phyloP scores from a whole-genome alignment of 2,113 vertebrate species.

The Psittacus erithacus region DNA sequence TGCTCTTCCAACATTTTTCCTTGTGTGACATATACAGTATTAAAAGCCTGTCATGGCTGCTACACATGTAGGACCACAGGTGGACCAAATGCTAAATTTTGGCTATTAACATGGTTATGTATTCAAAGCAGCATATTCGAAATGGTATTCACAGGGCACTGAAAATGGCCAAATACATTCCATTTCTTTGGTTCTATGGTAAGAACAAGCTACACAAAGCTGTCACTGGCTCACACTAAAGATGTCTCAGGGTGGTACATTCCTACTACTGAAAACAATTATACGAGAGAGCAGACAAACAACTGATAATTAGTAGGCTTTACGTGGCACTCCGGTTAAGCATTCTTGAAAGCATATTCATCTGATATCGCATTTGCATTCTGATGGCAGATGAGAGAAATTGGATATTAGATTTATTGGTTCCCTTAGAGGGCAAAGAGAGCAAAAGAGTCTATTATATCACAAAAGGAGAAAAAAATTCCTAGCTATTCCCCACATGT shows the following conservation, averaged over 20 bases:
- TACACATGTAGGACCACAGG: accelerated
- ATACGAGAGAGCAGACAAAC: background rate
- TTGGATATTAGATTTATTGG: background rate
- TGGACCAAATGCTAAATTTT: background rate
- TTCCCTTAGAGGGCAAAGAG: background rate
- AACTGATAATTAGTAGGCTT: constrained; percentile 36
- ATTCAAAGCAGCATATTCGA: background rate
- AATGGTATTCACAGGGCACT: accelerated
- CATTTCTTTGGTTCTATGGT: background rate
- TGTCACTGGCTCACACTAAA: background rate
- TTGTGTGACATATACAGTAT: accelerated
- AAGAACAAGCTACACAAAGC: background rate
- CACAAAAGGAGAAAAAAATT: background rate
- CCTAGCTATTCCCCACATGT: background rate
- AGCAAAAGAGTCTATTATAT: constrained; percentile 2
- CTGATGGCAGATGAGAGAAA: constrained; percentile 18
- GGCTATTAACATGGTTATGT: background rate
- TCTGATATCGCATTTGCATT: background rate
- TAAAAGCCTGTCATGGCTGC: background rate
- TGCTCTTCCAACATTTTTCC: background rate
- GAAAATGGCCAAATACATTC: accelerated
- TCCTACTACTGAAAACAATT: constrained; percentile 2
- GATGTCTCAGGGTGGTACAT: background rate
- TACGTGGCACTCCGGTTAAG: constrained; percentile 56
- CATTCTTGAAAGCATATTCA: constrained; percentile 40